A percentile compares a stretch with the other conserved stretches of the same genome.
Evolutionary conservation across 2,888 invertebrate species (phyloP).

Genomic region (Dolomedes plantarius): DNA sequence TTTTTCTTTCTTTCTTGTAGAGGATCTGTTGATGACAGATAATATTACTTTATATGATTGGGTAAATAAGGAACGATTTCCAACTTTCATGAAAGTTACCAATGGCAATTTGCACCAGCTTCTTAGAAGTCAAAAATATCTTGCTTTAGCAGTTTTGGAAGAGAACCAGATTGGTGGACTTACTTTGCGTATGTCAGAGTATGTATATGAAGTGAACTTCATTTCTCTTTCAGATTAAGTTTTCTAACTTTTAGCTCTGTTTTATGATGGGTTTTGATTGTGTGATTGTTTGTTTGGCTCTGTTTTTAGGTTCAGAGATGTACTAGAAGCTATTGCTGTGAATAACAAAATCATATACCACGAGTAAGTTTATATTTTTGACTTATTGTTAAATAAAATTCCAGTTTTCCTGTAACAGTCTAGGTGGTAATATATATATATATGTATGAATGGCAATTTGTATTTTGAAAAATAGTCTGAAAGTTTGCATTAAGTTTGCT

Average conservation of each 20-base stretch:
- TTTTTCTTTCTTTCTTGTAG: slow-evolving; percentile 80
- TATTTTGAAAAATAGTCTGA: too few relatives aligned
- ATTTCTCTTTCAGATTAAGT: background rate
- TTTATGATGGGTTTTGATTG: background rate
- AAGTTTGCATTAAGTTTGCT: too few relatives aligned
- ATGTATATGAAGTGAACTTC: slow-evolving; percentile 33
- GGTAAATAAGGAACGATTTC: slow-evolving; percentile 92
- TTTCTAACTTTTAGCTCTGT: background rate
- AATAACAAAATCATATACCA: slow-evolving; percentile 87
- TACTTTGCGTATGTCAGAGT: slow-evolving; percentile 84
- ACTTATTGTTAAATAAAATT: too few relatives aligned
- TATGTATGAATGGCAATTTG: too few relatives aligned
- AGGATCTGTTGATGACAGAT: slow-evolving; percentile 73
- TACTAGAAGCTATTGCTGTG: slow-evolving; percentile 87
- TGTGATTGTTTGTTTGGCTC: background rate
- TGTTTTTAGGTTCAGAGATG: slow-evolving; percentile 83
- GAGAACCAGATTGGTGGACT: slow-evolving; percentile 91
- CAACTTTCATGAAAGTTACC: slow-evolving; percentile 90
- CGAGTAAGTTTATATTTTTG: slow-evolving; percentile 79
- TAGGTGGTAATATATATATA: too few relatives aligned
- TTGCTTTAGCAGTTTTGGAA: slow-evolving; percentile 91
- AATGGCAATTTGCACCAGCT: slow-evolving; percentile 87
- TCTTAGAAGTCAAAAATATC: slow-evolving; percentile 87
- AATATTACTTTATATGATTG: slow-evolving; percentile 83
- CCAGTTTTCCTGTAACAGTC: too few relatives aligned